These are phyloP conservation scores for Gymnodraco acuticeps DNA, from an alignment of 2,797 vertebrate genomes.

Conservation along the genomic window DNA sequence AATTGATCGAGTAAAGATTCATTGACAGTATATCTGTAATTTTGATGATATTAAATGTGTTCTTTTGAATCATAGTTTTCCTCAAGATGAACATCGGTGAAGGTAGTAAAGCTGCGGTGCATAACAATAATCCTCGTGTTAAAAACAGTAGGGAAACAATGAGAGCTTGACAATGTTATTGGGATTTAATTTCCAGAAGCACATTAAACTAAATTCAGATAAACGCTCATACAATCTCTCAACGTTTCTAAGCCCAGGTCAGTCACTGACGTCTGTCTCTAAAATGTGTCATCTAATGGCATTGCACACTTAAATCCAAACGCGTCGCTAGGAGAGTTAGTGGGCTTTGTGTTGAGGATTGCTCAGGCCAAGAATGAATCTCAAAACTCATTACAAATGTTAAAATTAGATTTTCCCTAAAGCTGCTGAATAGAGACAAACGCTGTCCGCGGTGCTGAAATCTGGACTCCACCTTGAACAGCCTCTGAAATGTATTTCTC, in stretches of 20 bases:
- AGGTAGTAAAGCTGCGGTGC: background rate
- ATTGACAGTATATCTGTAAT: background rate
- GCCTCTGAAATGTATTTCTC: background rate
- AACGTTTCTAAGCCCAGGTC: background rate
- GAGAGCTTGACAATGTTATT: background rate
- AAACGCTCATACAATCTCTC: background rate
- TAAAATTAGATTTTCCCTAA: background rate
- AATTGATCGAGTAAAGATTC: background rate
- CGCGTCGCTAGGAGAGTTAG: background rate
- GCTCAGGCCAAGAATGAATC: background rate
- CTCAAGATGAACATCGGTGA: background rate
- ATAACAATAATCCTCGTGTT: background rate
- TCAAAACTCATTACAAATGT: background rate
- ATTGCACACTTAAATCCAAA: background rate
- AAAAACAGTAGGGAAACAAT: background rate
- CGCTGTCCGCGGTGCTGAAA: slow-evolving; percentile 67
- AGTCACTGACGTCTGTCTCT: background rate
- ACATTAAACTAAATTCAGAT: background rate
- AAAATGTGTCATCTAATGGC: background rate
- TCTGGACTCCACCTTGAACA: background rate
- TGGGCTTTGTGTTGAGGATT: background rate
- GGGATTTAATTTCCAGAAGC: background rate
- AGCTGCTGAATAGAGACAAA: background rate
- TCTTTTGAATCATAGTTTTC: background rate
- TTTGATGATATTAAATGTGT: background rate